phyloP scores from a whole-genome alignment of 2,888 invertebrate species.

The Fissipunctia ypsillon region DNA sequence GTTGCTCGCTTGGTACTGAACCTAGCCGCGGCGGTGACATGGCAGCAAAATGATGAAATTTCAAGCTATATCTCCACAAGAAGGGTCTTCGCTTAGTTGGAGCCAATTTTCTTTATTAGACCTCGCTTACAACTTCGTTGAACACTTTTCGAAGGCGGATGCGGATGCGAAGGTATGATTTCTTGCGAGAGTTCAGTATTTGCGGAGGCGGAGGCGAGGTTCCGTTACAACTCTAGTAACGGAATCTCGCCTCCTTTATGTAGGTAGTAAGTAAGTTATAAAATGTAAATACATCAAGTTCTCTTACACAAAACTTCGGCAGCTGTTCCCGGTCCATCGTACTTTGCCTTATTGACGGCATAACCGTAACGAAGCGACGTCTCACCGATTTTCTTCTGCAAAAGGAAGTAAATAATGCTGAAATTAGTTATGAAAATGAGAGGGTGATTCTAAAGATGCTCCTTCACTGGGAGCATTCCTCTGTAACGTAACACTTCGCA shows the following conservation, averaged over 20 bases:
- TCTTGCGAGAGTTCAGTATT: no score
- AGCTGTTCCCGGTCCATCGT: conserved; percentile 88
- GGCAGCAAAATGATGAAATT: background rate
- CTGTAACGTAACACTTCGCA: background rate
- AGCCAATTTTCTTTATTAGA: background rate
- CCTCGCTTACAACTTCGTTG: no score
- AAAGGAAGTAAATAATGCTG: background rate
- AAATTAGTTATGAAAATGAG: no score
- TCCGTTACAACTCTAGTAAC: background rate
- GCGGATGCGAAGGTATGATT: no score
- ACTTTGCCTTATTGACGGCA: conserved; percentile 81
- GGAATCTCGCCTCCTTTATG: no score
- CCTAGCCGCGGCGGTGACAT: background rate
- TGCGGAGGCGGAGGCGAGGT: background rate
- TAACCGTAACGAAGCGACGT: conserved; percentile 80
- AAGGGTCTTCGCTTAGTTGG: background rate
- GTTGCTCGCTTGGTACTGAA: background rate
- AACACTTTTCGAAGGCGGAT: background rate
- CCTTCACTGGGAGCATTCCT: background rate
- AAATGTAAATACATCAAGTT: background rate
- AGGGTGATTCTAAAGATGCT: background rate
- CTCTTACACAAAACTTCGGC: conserved; percentile 90
- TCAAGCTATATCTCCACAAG: background rate
- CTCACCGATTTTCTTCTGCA: conserved; percentile 82
- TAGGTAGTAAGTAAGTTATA: background rate